These are phyloP conservation scores for Melanaphis sacchari DNA, from an alignment of 1,140 invertebrate genomes.

Conservation along the genomic window DNA sequence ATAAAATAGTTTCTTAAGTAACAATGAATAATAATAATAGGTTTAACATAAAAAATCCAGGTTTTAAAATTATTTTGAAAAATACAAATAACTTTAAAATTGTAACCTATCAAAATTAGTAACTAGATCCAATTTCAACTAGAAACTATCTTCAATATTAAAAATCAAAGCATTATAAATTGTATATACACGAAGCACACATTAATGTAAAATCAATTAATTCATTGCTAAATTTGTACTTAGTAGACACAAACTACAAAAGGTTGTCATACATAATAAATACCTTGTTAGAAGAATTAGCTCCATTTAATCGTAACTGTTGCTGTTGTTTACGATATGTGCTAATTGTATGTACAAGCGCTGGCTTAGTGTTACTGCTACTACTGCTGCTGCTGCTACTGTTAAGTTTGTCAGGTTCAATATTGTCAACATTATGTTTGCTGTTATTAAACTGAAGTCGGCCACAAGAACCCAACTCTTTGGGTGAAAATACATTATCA, in stretches of 20 bases:
- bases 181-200: no score
- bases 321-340: conserved; percentile 32
- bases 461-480: neutral
- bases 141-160: no score
- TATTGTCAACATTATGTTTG: neutral
- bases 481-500: neutral
- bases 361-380: neutral
- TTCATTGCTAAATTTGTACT: no score
- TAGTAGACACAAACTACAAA: neutral
- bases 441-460: neutral
- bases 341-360: conserved; percentile 17
- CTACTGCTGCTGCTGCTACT: neutral
- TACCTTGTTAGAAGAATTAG: neutral
- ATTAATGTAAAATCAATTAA: no score
- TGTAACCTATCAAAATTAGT: no score
- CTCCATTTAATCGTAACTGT: neutral
- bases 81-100: no score
- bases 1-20: no score
- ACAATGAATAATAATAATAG: no score
- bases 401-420: neutral
- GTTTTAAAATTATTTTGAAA: no score
- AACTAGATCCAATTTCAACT: no score
- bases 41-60: no score
- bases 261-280: neutral
- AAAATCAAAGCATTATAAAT: no score